Base-by-base conservation (phyloP, 2,113 vertebrate genomes). In the Thomomys bottae region DNA sequence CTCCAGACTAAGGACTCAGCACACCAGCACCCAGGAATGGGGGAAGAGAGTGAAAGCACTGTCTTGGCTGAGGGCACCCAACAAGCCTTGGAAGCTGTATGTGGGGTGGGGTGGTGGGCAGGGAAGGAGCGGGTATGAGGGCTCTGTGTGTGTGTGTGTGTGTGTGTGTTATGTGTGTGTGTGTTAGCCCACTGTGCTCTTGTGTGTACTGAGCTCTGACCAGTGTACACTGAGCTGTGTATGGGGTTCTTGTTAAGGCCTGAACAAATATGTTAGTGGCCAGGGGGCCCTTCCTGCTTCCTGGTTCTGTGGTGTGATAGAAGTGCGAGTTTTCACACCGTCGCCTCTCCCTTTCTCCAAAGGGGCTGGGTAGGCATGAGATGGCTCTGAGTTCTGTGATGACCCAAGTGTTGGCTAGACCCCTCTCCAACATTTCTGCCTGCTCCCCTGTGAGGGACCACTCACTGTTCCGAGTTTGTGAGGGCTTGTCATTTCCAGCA, bases 51-150 rank as follows among this genome's bases (percentile, higher is more conserved):
- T 7, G 0, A 95, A 2, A 90, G 91, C 38, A 86, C n/a, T 7
- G 0, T 54, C 54, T 79, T 0, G 57, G 83, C 83, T 0, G 80
- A 78, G 49, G 94, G 38, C 18, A 40, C 36, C 88, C 96, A 21
- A 64, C 88, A 45, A 88, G 49, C 63, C 75, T 54, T 42, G 3
- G 95, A 96, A 68, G 76, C 92, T 88, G 96, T 97, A 94, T 77
- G 96, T 96, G 14, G 14, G 24, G n/a, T 12, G 9, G 49, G 68
- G 6, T 38, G 68, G 71, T 3, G 45, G 73, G 42, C 17, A 71
- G 70, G 36, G 42, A 14, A 54, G 45, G 78, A 45, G 42, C 66
- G 15, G 32, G 61, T 23, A 10, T 11, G 30, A 34, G 61, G 40
- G 38, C 6, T 38, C 85, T 32, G 61, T 2, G 26, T 21, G 63